Evolutionary conservation across 1,140 invertebrate species (phyloP), one percentile per base, ranked within the genome.

Genomic region (Platyscapa corneri): DNA sequence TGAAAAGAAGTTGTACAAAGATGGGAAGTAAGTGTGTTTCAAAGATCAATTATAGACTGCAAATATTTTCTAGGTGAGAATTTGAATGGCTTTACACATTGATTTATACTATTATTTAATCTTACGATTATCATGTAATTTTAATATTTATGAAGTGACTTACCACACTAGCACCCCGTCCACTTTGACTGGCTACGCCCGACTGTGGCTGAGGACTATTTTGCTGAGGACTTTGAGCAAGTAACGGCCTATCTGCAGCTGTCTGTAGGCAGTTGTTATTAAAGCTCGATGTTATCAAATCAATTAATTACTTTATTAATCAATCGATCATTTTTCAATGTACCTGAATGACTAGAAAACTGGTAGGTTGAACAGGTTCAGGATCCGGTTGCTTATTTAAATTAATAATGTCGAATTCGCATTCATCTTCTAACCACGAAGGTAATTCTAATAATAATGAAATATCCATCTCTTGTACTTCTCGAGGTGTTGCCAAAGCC

Each of bases 381-480:
- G 96, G 95, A 88, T 96, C 95, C 32, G 94, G 94, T 89, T 96
- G 97, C 94, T 97, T 97, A 89, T 95, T 96, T 42, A 98, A 93
- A 91, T 96, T 97, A 87, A 99, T 95, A 86, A 99, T 96, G 93
- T 99, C 99, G 90, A 98, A 97, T 94, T 99, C 98, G 92, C 97
- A 98, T 93, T 99, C 98, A 93, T 99, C 98, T 93, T 98, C 97
- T 84, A 97, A 94, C 97, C 98, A 99, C 65, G 96, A 96, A 39
- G 97, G 97, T 49, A 98, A 96, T 90, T 98, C 97, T 6, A 97
- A 92, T 46, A 99, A 93, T 46, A 98, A 92, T 0, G 97, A 97
- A 87, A 99, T 98, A 93, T 99, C 98, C 94, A 99, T 96, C 94
- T 99, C 99, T 93, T 99, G 98, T 23, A 99, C 96, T 94, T 99